A percentile compares a stretch with the other conserved stretches of the same genome.
Evolutionary conservation across 1,140 invertebrate species (phyloP).

Genomic region (Macrobrachium rosenbergii): DNA sequence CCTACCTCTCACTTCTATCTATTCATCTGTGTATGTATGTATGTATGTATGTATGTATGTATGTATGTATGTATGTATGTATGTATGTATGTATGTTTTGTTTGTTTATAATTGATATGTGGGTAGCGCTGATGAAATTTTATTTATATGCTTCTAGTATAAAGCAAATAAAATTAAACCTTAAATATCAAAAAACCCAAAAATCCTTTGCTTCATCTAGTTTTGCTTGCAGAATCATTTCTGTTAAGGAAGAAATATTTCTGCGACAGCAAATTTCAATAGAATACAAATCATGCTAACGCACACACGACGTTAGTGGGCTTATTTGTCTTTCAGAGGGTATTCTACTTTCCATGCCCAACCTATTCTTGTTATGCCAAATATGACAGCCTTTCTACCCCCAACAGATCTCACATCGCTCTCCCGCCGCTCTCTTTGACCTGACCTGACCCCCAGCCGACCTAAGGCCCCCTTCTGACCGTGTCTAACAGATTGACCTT

Average conservation of each 20-base stretch:
- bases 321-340: background rate
- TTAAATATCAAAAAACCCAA: too few relatives aligned
- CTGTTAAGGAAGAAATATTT: too few relatives aligned
- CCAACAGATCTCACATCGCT: conserved; percentile 6
- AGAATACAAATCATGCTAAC: too few relatives aligned
- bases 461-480: conserved; percentile 44
- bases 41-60: background rate
- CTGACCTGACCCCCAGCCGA: conserved; percentile 46
- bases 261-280: too few relatives aligned
- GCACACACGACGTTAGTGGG: too few relatives aligned
- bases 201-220: too few relatives aligned
- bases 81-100: conserved; percentile 17
- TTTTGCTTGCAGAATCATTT: too few relatives aligned
- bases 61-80: conserved; percentile 23
- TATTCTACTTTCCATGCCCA: background rate
- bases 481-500: conserved; percentile 61
- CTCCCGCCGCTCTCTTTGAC: conserved; percentile 33
- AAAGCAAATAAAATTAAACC: too few relatives aligned
- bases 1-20: background rate
- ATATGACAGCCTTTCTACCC: background rate
- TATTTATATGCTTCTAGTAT: too few relatives aligned
- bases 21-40: background rate
- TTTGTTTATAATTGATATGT: background rate
- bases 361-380: background rate
- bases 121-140: too few relatives aligned